Base-by-base conservation (phyloP, 1,140 invertebrate genomes). In the Propsilocerus akamusi region DNA sequence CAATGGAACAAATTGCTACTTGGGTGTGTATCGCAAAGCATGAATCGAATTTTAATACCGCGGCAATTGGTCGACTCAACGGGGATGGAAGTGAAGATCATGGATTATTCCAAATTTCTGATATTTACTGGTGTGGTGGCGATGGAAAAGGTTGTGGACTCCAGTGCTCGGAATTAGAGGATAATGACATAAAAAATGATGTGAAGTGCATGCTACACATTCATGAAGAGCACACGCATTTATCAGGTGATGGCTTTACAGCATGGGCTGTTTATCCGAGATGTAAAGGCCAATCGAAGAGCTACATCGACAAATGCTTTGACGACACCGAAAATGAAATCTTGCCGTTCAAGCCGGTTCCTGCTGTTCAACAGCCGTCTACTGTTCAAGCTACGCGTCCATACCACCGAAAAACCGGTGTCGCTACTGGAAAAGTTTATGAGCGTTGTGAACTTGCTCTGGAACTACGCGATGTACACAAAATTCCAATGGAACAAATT, bases 1-100 rank as follows among this genome's bases (percentile, higher is more conserved):
- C 67, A 1, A 58, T 57, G 12, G 59, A 71, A 6, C 64, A 78
- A 50, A 56, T 78, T 20, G 59, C 73, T 11, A 74, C 70, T n/a
- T 80, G 82, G 80, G 74, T 85, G 24, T 86, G 83, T 67, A 79
- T 86, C 49, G 79, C 78, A 1, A 69, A 72, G 55, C 75, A 80
- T 61, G 80, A 85, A 60, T 83, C 80, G 6, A 64, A 70, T 5
- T 77, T 75, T 54, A 75, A 85, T 56, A 83, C 80, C 4, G 67
- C 72, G 0, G 76, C 77, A 1, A 62, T 74, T 22, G 75, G 75
- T 3, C 63, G 59, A 0, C n/a, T n/a, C n/a, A 75, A 74, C 54
- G 57, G 54, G 0, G 65, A 71, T 53, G 70, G 68, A 5, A 76
- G 73, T 53, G 69, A 71, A 3, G 81, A 83, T 56, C 80, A 85